phyloP scores from a whole-genome alignment of 2,888 invertebrate species.

The Venusia cambrica region DNA sequence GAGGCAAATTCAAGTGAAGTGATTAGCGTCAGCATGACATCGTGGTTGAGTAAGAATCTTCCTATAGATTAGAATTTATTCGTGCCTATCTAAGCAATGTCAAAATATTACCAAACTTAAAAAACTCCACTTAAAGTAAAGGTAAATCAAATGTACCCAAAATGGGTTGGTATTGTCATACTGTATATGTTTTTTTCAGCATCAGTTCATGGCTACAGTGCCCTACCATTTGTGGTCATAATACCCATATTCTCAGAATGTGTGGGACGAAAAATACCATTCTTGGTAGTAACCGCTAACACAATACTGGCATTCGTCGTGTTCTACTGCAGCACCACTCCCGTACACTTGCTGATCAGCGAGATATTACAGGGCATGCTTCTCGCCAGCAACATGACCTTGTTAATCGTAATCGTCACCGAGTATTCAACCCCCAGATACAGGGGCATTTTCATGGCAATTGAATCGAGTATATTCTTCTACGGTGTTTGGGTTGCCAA shows the following conservation, averaged over 20 bases:
- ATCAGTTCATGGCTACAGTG: constrained; percentile 38
- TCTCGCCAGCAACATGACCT: constrained; percentile 32
- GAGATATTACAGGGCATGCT: constrained; percentile 41
- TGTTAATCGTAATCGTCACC: constrained; percentile 32
- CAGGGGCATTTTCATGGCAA: constrained; percentile 38
- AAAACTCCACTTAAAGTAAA: too few relatives aligned
- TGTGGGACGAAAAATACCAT: constrained; percentile 37
- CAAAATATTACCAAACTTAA: too few relatives aligned
- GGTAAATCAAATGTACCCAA: not conserved
- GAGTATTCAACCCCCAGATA: constrained; percentile 41
- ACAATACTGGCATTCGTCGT: constrained; percentile 31
- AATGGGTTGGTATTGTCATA: constrained; percentile 2
- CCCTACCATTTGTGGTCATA: constrained; percentile 36
- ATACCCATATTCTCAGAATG: constrained; percentile 32
- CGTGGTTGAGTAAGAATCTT: constrained; percentile 33
- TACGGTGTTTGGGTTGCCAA: constrained; percentile 44
- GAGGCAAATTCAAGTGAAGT: constrained; percentile 29
- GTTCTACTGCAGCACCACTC: constrained; percentile 36
- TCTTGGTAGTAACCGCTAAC: constrained; percentile 29
- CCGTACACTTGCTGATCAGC: constrained; percentile 37
- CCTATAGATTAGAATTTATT: too few relatives aligned
- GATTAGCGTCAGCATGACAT: constrained; percentile 32
- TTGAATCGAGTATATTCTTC: constrained; percentile 38
- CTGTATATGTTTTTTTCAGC: constrained; percentile 40
- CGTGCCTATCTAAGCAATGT: too few relatives aligned